Percentiles rank a stretch among this genome's conserved stretches.
Evolutionary conservation across 2,797 vertebrate genomes (phyloP).

Genomic region (Mus caroli): DNA sequence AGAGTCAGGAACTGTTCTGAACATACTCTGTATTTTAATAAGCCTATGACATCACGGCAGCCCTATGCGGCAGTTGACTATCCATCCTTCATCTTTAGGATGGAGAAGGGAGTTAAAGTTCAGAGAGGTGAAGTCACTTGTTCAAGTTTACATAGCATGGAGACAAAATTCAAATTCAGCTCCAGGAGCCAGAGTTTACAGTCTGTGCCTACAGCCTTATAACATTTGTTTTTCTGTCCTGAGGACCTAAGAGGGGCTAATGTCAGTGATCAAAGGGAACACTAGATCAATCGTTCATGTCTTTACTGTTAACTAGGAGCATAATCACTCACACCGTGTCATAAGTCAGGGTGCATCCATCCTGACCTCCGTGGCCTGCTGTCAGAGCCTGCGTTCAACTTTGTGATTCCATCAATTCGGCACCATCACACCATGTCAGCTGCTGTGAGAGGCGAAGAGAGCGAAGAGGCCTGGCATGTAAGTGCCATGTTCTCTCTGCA

Average conservation of each 20-base stretch:
- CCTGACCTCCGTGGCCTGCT: rapidly evolving
- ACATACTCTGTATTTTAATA: not conserved
- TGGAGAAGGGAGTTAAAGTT: not conserved
- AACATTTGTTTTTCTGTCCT: not conserved
- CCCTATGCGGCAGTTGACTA: rapidly evolving
- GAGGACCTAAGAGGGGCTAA: not conserved
- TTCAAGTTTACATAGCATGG: not conserved
- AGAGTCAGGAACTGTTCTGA: not conserved
- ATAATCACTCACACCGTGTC: too few species aligned
- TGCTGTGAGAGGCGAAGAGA: not conserved
- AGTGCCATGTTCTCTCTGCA: rapidly evolving
- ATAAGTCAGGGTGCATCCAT: not conserved
- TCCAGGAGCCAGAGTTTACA: rapidly evolving
- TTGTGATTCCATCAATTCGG: not conserved
- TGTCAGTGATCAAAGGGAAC: not conserved
- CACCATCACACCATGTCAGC: rapidly evolving
- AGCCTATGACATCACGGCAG: rapidly evolving
- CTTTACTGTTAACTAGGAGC: not conserved
- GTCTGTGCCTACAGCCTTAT: rapidly evolving
- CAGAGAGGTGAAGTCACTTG: not conserved
- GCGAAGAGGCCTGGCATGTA: rapidly evolving
- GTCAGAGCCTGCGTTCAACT: not conserved
- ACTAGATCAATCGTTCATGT: rapidly evolving
- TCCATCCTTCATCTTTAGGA: not conserved
- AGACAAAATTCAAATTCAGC: too few species aligned